Conservation (phyloP, 2,113 vertebrate genomes). For the Ctenomys sociabilis region DNA sequence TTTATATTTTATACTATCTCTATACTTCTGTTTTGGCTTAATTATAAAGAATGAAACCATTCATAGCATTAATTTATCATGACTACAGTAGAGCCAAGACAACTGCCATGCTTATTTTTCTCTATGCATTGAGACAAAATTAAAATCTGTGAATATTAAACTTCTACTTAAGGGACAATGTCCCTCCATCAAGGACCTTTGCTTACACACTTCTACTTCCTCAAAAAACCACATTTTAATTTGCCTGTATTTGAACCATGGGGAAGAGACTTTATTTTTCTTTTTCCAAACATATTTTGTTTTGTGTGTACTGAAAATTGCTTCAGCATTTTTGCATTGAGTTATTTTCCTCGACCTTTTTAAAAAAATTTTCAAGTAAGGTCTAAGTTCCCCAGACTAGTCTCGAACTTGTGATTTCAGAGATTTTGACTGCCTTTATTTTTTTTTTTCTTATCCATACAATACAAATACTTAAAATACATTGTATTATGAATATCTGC, state of each 20-base stretch:
- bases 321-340: not conserved
- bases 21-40: not conserved
- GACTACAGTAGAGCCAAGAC: not conserved
- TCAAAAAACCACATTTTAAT: conserved; percentile 19
- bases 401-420: not conserved
- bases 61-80: not conserved
- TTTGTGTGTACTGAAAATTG: not conserved
- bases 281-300: conserved; percentile 4
- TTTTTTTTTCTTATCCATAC: conserved; percentile 37
- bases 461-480: not conserved
- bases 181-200: not conserved
- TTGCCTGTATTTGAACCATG: conserved; percentile 7
- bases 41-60: not conserved
- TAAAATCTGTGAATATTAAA: not conserved
- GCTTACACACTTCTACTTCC: not conserved
- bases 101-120: not conserved
- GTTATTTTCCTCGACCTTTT: not conserved
- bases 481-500: not conserved
- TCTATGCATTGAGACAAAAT: not conserved
- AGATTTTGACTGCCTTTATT: conserved; percentile 25
- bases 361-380: not conserved
- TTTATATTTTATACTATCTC: not conserved
- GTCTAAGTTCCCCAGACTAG: not conserved
- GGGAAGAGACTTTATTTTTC: not conserved
- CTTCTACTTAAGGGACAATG: not conserved